These are phyloP conservation scores for Lampropteryx suffumata DNA, from an alignment of 2,888 invertebrate genomes.

Conservation along the genomic window DNA sequence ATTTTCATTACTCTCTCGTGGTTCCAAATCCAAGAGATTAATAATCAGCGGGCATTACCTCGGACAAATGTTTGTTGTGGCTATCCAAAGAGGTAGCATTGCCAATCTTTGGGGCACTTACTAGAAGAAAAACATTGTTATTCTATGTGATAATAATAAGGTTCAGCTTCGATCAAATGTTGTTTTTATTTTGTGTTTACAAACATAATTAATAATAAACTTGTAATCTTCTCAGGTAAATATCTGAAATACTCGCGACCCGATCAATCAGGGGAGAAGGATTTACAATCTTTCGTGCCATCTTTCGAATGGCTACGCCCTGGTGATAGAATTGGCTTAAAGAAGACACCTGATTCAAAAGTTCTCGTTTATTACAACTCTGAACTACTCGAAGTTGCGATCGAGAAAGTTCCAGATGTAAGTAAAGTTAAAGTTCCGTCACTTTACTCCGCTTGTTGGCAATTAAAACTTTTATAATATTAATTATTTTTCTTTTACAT, in stretches of 20 bases:
- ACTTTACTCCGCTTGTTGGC: too few relatives aligned
- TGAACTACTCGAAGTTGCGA: conserved; percentile 89
- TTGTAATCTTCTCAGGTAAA: conserved; percentile 51
- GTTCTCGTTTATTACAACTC: conserved; percentile 91
- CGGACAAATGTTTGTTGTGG: too few relatives aligned
- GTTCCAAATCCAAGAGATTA: too few relatives aligned
- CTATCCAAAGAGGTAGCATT: too few relatives aligned
- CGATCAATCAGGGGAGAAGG: conserved; percentile 44
- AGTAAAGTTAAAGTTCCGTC: conserved; percentile 46
- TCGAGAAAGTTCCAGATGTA: conserved; percentile 90
- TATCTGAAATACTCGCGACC: conserved; percentile 60
- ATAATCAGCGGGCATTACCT: too few relatives aligned
- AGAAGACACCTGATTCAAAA: conserved; percentile 86
- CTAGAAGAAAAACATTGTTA: too few relatives aligned
- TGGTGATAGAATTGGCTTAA: conserved; percentile 90
- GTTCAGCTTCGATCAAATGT: too few relatives aligned
- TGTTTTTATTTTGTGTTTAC: too few relatives aligned
- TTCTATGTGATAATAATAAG: too few relatives aligned
- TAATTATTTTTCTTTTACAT: conserved; percentile 36
- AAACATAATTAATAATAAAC: too few relatives aligned
- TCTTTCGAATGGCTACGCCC: conserved; percentile 91
- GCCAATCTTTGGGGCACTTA: too few relatives aligned
- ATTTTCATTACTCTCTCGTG: too few relatives aligned
- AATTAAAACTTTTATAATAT: not conserved
- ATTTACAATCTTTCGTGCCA: conserved; percentile 62